Conservation (phyloP, 2,797 vertebrate genomes). For the Pseudochirops cupreus region DNA sequence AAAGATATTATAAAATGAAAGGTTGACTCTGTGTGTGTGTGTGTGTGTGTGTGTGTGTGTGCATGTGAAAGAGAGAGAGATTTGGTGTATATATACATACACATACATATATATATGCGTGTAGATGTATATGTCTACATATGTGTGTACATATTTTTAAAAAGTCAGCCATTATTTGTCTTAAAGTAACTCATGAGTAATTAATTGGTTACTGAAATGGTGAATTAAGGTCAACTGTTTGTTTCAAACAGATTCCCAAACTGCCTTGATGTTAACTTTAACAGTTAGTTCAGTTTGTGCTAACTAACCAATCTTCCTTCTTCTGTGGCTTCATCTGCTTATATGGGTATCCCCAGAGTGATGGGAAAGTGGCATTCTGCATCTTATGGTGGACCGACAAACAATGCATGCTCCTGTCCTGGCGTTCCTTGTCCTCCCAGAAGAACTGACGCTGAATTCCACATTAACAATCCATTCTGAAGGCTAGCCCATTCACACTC, state of each 20-base stretch:
- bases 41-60: not conserved
- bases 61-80: not conserved
- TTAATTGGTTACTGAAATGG: not conserved
- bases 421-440: not conserved
- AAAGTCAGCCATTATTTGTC: not conserved
- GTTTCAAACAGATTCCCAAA: not conserved
- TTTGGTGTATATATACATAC: not conserved
- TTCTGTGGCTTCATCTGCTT: not conserved
- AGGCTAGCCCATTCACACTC: not conserved
- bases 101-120: not conserved
- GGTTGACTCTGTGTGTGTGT: not conserved
- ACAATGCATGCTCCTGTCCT: not conserved
- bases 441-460: not conserved
- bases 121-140: not conserved
- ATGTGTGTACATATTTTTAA: not conserved
- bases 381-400: not conserved
- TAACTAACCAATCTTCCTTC: not conserved
- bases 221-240: not conserved
- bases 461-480: conserved; percentile 5
- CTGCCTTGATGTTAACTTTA: not conserved
- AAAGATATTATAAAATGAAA: not conserved
- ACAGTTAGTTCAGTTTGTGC: not conserved
- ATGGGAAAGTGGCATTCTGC: not conserved
- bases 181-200: not conserved
- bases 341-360: not conserved